These are phyloP conservation scores for Dexiosoma caninum DNA, from an alignment of 2,888 invertebrate species.

Conservation along the genomic window DNA sequence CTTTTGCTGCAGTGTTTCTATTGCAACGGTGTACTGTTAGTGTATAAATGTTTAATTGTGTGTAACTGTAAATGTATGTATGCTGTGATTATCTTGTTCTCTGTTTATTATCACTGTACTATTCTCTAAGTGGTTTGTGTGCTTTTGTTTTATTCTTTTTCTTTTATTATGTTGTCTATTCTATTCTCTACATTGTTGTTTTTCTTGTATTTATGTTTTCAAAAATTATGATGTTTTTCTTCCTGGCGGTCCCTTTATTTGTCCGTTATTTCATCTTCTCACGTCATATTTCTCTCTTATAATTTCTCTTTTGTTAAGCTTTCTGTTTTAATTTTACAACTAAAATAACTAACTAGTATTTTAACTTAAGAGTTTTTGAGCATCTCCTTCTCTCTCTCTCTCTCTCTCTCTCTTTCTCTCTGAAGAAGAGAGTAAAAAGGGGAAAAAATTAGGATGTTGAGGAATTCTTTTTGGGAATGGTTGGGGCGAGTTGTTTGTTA, in stretches of 20 bases:
- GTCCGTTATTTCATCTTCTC: constrained; percentile 63
- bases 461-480: constrained; percentile 15
- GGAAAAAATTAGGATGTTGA: constrained; percentile 32
- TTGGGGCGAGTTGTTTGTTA: constrained; percentile 31
- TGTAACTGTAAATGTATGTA: constrained; percentile 29
- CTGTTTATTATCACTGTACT: constrained; percentile 58
- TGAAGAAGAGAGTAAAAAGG: constrained; percentile 1
- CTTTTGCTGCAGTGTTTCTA: constrained; percentile 36
- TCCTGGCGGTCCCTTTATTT: constrained; percentile 65
- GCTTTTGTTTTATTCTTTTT: constrained; percentile 21
- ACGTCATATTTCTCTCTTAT: constrained; percentile 34
- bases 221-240: constrained; percentile 42
- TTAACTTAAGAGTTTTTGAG: constrained; percentile 62
- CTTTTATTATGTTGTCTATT: constrained; percentile 37
- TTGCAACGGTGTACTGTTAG: constrained; percentile 21
- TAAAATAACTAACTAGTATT: constrained; percentile 70
- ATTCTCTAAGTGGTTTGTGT: constrained; percentile 48
- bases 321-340: constrained; percentile 67
- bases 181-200: constrained; percentile 42
- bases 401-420: too few relatives aligned
- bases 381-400: constrained; percentile 18
- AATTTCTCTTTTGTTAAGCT: constrained; percentile 49
- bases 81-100: constrained; percentile 23
- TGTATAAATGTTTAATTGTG: background rate
- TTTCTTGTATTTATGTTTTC: constrained; percentile 22